Evolutionary conservation across 2,888 invertebrate genomes (phyloP).

Genomic region (Prosopocoilus inquinatus): DNA sequence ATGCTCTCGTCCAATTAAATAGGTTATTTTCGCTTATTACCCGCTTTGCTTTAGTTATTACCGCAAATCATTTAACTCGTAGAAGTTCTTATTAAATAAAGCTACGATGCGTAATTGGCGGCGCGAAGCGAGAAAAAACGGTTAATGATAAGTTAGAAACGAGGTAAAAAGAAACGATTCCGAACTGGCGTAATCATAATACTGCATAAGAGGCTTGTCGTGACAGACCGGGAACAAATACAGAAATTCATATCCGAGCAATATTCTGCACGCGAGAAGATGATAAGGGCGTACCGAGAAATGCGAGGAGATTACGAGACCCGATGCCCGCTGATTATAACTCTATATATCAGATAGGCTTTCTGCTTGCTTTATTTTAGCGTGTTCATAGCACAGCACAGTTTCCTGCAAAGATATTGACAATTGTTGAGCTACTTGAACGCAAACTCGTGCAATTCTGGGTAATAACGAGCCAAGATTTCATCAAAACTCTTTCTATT

Average conservation of each 20-base stretch:
- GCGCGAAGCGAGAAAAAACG: neutral
- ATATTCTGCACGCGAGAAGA: conserved; percentile 28
- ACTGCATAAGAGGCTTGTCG: conserved; percentile 13
- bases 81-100: neutral
- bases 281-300: conserved; percentile 19
- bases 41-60: neutral
- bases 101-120: neutral
- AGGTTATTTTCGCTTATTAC: conserved; percentile 1
- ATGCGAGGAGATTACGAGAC: conserved; percentile 21
- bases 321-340: conserved; percentile 31
- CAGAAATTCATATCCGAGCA: conserved; percentile 27
- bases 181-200: conserved; percentile 6
- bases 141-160: neutral
- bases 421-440: conserved; percentile 37
- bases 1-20: neutral
- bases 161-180: conserved; percentile 4
- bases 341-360: conserved; percentile 35
- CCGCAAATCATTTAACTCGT: neutral
- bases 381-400: conserved; percentile 25
- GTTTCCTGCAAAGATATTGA: conserved; percentile 39
- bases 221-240: conserved; percentile 25
- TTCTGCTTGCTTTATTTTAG: conserved; percentile 31
- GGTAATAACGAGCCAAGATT: conserved; percentile 16
- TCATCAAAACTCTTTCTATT: conserved; percentile 13
- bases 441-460: conserved; percentile 39